A percentile compares a stretch with the other conserved stretches of the same genome.
Conservation (phyloP, 1,140 invertebrate genomes). For the Bombus confusus region DNA sequence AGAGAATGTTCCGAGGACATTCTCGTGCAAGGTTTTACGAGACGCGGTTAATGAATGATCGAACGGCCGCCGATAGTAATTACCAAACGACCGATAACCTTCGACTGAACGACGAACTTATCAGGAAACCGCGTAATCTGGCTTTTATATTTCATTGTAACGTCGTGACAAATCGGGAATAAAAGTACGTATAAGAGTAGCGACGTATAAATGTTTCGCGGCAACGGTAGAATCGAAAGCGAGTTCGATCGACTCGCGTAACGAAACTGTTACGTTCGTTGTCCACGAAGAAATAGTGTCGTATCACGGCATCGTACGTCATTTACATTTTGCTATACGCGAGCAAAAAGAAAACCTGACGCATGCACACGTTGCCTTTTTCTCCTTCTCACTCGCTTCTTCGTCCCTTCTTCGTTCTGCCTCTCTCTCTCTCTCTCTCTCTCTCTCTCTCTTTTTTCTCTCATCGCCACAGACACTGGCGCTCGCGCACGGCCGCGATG, state of each 20-base stretch:
- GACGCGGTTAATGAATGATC: constrained; percentile 28
- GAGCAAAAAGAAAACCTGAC: neutral
- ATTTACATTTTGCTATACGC: neutral
- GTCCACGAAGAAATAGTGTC: neutral
- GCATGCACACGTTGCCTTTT: neutral
- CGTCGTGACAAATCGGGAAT: neutral
- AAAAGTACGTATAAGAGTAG: too few relatives aligned
- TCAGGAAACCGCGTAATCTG: constrained; percentile 3
- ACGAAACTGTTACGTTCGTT: neutral
- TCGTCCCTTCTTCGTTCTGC: neutral
- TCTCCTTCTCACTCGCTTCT: neutral
- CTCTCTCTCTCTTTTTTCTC: neutral
- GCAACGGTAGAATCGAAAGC: neutral
- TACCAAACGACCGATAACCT: constrained; percentile 57
- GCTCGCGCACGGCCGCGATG: neutral
- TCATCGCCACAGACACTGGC: neutral
- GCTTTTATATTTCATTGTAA: constrained; percentile 27
- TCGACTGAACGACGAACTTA: constrained; percentile 47
- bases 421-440: neutral
- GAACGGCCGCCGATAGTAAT: constrained; percentile 45
- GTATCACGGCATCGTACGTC: neutral
- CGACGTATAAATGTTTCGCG: neutral
- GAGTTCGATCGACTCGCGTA: constrained; percentile 9
- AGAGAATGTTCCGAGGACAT: neutral
- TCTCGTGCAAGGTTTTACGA: neutral